phyloP scores from a whole-genome alignment of 2,113 vertebrate genomes.

The Menura novaehollandiae region DNA sequence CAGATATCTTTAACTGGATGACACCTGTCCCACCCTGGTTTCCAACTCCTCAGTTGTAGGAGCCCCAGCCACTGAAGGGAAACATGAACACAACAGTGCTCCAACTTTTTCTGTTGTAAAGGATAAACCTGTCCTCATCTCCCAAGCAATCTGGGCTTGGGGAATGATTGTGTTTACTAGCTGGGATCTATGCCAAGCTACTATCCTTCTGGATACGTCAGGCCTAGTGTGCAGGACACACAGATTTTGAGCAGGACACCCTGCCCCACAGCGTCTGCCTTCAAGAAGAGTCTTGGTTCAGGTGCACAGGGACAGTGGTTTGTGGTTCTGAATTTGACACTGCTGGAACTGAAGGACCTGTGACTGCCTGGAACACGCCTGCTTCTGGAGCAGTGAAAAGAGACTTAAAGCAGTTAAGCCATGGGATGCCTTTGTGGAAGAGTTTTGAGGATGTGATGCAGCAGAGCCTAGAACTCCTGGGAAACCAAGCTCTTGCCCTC shows the following conservation, averaged over 20 bases:
- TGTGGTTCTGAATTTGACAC: not conserved
- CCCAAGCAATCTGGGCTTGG: not conserved
- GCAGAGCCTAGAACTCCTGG: not conserved
- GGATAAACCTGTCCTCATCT: not conserved
- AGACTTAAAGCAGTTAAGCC: not conserved
- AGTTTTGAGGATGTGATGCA: not conserved
- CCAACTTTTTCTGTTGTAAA: not conserved
- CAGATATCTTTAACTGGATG: not conserved
- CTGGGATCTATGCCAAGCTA: fast-evolving
- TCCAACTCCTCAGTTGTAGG: not conserved
- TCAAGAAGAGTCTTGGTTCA: not conserved
- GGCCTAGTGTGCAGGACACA: not conserved
- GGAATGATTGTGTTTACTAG: not conserved
- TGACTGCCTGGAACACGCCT: not conserved
- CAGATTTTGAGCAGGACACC: not conserved
- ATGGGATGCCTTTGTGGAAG: not conserved
- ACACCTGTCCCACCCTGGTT: not conserved
- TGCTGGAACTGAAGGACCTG: not conserved
- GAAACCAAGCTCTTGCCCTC: not conserved
- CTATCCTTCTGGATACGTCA: fast-evolving
- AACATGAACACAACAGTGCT: not conserved
- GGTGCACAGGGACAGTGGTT: not conserved
- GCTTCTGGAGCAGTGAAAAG: not conserved
- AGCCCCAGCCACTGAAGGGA: not conserved
- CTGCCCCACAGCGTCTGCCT: fast-evolving